phyloP scores from a whole-genome alignment of 2,113 vertebrate genomes.

The Leptosomus discolor region DNA sequence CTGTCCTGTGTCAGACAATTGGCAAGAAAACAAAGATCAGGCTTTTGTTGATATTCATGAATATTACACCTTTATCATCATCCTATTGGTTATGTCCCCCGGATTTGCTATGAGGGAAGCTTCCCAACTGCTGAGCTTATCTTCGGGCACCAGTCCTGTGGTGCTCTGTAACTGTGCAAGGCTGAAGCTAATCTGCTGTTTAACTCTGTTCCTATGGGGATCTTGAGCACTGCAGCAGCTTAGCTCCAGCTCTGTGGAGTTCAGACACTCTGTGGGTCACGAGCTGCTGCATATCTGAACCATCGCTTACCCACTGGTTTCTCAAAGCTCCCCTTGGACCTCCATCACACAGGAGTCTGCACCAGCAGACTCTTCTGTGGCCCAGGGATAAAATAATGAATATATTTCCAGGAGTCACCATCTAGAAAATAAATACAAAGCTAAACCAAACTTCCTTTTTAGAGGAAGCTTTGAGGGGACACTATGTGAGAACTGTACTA shows the following conservation, averaged over 20 bases:
- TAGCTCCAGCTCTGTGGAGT: neutral
- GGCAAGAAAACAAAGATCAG: neutral
- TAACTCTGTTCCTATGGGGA: neutral
- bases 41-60: neutral
- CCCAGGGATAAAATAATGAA: neutral
- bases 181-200: conserved; percentile 30
- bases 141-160: neutral
- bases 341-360: neutral
- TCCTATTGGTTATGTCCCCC: neutral
- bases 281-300: neutral
- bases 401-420: neutral
- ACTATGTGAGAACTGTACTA: neutral
- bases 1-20: neutral
- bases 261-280: accelerated
- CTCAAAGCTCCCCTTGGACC: neutral
- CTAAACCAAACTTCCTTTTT: neutral
- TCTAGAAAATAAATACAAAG: neutral
- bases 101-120: neutral
- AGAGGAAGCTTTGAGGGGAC: neutral
- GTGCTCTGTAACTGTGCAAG: neutral
- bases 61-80: neutral
- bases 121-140: neutral
- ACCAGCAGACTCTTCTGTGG: neutral
- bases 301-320: neutral
- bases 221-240: neutral